These are phyloP conservation scores for Crotalus viridis DNA, from an alignment of 2,113 vertebrate genomes.

Conservation along the genomic window DNA sequence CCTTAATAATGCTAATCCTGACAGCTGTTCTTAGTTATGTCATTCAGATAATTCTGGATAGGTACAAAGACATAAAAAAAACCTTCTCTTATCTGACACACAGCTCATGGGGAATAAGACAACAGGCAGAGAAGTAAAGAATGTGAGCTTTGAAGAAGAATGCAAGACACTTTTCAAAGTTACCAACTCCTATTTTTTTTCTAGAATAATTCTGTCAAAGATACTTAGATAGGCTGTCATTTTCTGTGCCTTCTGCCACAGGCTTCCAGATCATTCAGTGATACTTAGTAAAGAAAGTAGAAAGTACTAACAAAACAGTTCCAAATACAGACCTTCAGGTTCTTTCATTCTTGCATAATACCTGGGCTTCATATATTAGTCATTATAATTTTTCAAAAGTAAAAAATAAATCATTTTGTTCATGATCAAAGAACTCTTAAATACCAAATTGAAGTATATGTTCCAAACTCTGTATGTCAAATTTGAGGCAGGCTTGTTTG, in stretches of 20 bases:
- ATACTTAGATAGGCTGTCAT: slow-evolving; percentile 54
- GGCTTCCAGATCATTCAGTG: slow-evolving; percentile 56
- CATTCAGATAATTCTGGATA: slow-evolving; percentile 61
- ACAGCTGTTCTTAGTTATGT: slow-evolving; percentile 56
- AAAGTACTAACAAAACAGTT: slow-evolving; percentile 4
- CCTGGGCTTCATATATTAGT: not conserved
- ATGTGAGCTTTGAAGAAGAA: slow-evolving; percentile 66
- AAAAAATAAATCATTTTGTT: not conserved
- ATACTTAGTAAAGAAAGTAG: slow-evolving; percentile 42
- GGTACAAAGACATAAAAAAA: slow-evolving; percentile 59
- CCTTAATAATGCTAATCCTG: slow-evolving; percentile 57
- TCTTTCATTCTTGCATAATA: not conserved
- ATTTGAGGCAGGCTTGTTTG: not conserved
- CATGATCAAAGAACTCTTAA: not conserved
- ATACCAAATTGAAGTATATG: not conserved
- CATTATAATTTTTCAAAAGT: not conserved
- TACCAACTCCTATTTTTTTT: slow-evolving; percentile 49
- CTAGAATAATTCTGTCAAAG: slow-evolving; percentile 58
- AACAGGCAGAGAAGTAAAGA: slow-evolving; percentile 53
- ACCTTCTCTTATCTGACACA: slow-evolving; percentile 49
- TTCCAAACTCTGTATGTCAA: not conserved
- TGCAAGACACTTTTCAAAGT: slow-evolving; percentile 64
- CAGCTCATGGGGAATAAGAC: slow-evolving; percentile 63
- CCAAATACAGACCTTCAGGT: not conserved
- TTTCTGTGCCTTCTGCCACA: slow-evolving; percentile 48